Evolutionary conservation across 2,888 invertebrate genomes (phyloP), one percentile per base, ranked within the genome.

Genomic region (Nephrocerus scutellatus): DNA sequence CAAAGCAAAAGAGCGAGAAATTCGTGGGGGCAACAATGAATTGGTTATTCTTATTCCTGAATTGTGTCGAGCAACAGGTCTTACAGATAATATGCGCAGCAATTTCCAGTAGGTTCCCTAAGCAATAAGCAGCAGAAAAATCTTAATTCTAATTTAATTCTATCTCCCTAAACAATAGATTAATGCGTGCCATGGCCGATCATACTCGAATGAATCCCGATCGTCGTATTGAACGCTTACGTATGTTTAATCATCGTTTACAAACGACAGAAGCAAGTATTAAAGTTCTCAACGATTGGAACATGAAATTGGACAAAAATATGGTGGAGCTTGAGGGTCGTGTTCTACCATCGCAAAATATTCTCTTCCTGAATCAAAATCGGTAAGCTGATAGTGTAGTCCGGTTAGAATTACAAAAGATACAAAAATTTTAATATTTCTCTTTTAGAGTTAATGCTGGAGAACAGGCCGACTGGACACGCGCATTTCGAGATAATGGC

Each of bases 11-110:
- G 71, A 75, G 5, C 77, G 79, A 20, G 86, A 88, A 48, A 40
- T 54, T 12, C 75, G 83, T 34, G 78, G 80, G 1, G 84, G 83
- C 0, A 72, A 76, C 65, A 72, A 76, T 0, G 82, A 84, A 36
- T 48, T 62, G 6, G 66, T 76, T 1, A 74, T 91, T 10, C 71
- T 95, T 2, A 73, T 93, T 15, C 93, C 93, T 0, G 90, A 92
- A 66, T 66, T 93, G 22, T 92, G 91, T 55, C 75, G 80, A 1
- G 75, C 86, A 54, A 93, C 93, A 2, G 93, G 93, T 0, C 66
- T 89, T 0, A 79, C 81, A 0, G 85, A 84, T 33, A 68, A 63
- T 0, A 82, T 82, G 82, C 68, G 80, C 5, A 63, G 62, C 3
- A 72, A 80, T 59, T 82, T 79, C 56, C 69, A 61, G 30, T 66